Evolutionary conservation across 2,113 vertebrate genomes (phyloP).

Genomic region (Podilymbus podiceps): DNA sequence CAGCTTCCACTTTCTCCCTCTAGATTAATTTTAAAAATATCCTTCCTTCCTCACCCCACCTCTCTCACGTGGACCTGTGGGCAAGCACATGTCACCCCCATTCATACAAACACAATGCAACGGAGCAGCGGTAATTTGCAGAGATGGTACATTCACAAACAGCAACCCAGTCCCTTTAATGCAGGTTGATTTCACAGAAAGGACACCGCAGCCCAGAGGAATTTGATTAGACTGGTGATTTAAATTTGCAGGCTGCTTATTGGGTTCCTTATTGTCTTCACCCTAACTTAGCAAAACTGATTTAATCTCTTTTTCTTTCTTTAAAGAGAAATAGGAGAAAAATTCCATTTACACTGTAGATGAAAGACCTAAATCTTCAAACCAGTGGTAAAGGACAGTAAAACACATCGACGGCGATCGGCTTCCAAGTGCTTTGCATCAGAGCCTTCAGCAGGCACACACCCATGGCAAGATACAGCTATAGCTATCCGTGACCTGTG

Average conservation of each 20-base stretch:
- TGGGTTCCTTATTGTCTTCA: neutral
- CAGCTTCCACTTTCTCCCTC: slow-evolving; percentile 64
- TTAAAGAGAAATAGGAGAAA: neutral
- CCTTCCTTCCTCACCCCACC: slow-evolving; percentile 65
- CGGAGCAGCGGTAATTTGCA: slow-evolving; percentile 69
- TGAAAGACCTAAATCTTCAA: neutral
- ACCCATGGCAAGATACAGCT: neutral
- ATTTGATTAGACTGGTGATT: slow-evolving; percentile 48
- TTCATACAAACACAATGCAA: slow-evolving; percentile 79
- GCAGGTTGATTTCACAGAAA: slow-evolving; percentile 65
- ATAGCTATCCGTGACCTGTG: neutral
- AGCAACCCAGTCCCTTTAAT: slow-evolving; percentile 42
- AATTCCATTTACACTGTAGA: neutral
- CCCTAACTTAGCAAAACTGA: neutral
- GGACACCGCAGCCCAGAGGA: slow-evolving; percentile 57
- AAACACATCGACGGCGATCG: neutral
- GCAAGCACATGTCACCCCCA: slow-evolving; percentile 79
- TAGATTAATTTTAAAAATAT: slow-evolving; percentile 67
- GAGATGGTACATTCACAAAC: slow-evolving; percentile 76
- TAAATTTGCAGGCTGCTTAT: slow-evolving; percentile 36
- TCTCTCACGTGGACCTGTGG: slow-evolving; percentile 79
- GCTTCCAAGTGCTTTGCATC: neutral
- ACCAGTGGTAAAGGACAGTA: neutral
- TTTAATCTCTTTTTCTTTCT: neutral
- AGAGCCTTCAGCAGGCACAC: neutral